phyloP scores from a whole-genome alignment of 2,888 invertebrate species.

The Cerastis leucographa region DNA sequence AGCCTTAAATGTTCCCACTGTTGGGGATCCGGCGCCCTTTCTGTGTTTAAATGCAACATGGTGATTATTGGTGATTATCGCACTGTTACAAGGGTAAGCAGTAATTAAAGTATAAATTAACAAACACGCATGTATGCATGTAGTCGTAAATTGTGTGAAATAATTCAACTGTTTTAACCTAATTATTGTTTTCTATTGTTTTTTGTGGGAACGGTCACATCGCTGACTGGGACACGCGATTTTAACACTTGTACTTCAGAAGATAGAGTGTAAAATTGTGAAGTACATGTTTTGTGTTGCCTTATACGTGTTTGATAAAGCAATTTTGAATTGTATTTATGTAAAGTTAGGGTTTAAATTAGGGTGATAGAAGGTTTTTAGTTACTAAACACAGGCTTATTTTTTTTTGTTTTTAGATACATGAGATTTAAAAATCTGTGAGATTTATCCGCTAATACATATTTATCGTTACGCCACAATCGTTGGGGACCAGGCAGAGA shows the following conservation, averaged over 20 bases:
- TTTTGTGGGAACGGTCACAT: slow-evolving; percentile 64
- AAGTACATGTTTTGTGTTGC: background rate
- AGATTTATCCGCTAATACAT: slow-evolving; percentile 64
- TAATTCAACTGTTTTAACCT: slow-evolving; percentile 61
- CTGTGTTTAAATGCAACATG: slow-evolving; percentile 7
- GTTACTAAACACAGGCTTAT: slow-evolving; percentile 45
- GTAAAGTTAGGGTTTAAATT: slow-evolving; percentile 32
- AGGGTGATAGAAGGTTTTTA: background rate
- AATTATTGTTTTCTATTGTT: slow-evolving; percentile 63
- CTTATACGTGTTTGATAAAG: background rate
- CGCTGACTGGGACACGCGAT: slow-evolving; percentile 2
- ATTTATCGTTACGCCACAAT: slow-evolving; percentile 61
- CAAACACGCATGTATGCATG: slow-evolving; percentile 41
- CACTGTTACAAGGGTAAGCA: slow-evolving; percentile 38
- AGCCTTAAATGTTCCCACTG: background rate
- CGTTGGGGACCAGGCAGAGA: slow-evolving; percentile 61
- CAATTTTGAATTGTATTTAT: slow-evolving; percentile 1
- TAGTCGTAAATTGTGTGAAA: slow-evolving; percentile 65
- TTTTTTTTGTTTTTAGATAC: slow-evolving; percentile 39
- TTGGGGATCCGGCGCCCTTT: background rate
- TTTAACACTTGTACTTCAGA: background rate
- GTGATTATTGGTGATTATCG: slow-evolving; percentile 32
- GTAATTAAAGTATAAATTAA: slow-evolving; percentile 54
- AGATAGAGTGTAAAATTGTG: background rate
- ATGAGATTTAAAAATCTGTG: slow-evolving; percentile 53